Evolutionary conservation across 2,113 vertebrate species (phyloP).

Genomic region (Sphyrna mokarran): DNA sequence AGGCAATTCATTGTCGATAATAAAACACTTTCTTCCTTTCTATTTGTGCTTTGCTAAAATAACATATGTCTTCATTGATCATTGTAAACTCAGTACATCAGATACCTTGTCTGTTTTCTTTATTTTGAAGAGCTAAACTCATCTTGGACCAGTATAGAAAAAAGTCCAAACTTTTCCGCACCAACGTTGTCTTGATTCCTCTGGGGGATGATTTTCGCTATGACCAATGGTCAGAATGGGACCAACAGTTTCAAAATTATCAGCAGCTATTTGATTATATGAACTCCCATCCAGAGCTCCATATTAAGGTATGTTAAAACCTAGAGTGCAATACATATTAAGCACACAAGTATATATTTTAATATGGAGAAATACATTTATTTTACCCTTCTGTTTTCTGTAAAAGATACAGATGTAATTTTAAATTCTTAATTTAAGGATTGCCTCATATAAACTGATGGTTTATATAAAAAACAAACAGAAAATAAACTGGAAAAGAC

Average conservation of each 20-base stretch:
- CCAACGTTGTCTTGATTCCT: constrained; percentile 72
- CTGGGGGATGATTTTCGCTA: constrained; percentile 88
- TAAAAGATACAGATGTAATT: neutral
- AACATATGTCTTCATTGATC: neutral
- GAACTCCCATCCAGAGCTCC: constrained; percentile 71
- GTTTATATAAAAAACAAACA: neutral
- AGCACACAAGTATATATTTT: neutral
- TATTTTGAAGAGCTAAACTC: constrained; percentile 64
- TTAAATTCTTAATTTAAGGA: neutral
- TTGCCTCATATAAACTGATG: neutral
- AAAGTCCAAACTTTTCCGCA: constrained; percentile 85
- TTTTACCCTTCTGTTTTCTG: neutral
- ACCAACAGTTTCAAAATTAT: constrained; percentile 84
- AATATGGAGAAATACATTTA: neutral
- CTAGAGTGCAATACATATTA: neutral
- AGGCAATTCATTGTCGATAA: neutral
- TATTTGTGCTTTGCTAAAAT: neutral
- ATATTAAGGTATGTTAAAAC: constrained; percentile 68
- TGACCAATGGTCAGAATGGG: constrained; percentile 75
- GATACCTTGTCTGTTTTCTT: neutral
- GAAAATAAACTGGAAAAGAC: neutral
- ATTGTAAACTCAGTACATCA: neutral
- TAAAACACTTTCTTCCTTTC: neutral
- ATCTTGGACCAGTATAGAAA: constrained; percentile 88
- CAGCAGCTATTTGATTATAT: constrained; percentile 84